Conservation (phyloP, 1,140 invertebrate species). For the Asobara japonica region DNA sequence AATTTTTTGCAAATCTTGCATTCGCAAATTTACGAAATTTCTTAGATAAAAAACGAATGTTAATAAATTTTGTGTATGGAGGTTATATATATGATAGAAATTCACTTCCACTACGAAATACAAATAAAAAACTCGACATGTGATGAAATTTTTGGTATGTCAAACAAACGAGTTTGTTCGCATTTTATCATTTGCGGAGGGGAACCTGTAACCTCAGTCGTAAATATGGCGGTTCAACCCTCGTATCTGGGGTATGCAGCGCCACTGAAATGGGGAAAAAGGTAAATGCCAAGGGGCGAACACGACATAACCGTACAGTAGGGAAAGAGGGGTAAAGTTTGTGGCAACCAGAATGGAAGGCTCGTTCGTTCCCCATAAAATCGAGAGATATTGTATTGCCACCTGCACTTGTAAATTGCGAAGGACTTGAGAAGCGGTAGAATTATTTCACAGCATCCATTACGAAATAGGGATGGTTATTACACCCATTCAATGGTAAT, state of each 20-base stretch:
- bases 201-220: not conserved
- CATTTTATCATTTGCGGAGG: too few relatives aligned
- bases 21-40: too few relatives aligned
- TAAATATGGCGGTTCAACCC: not conserved
- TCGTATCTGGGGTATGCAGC: not conserved
- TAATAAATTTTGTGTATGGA: too few relatives aligned
- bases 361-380: not conserved
- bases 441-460: not conserved
- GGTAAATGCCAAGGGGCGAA: not conserved
- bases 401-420: conserved; percentile 2
- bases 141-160: too few relatives aligned
- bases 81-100: too few relatives aligned
- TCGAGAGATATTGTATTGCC: conserved; percentile 11
- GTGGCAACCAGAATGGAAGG: not conserved
- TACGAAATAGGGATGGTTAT: not conserved
- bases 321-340: not conserved
- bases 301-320: not conserved
- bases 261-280: not conserved
- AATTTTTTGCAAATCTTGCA: too few relatives aligned
- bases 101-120: too few relatives aligned
- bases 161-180: too few relatives aligned
- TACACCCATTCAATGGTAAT: not conserved
- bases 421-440: not conserved
- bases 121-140: too few relatives aligned
- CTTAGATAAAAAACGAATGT: too few relatives aligned